Conservation (phyloP, 2,113 vertebrate genomes). For the Canis aureus region DNA sequence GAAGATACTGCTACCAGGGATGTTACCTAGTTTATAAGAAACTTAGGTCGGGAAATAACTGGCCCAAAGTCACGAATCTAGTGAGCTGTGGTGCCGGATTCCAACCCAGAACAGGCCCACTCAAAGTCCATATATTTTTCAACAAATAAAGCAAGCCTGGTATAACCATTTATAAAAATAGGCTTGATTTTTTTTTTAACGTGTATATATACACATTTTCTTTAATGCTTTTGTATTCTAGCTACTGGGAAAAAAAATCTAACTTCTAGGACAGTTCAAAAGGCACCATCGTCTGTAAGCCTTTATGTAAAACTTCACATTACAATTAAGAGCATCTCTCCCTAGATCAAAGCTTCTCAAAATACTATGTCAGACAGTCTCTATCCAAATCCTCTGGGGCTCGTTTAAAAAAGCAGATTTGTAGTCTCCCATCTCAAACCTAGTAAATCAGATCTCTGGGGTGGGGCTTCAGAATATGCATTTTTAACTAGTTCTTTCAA, state of each 20-base stretch:
- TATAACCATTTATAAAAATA: not conserved
- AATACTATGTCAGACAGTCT: not conserved
- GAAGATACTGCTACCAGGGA: not conserved
- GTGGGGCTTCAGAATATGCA: not conserved
- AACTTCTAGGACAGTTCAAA: not conserved
- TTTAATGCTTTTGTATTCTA: not conserved
- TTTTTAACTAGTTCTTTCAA: slow-evolving; percentile 16
- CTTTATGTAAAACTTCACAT: slow-evolving; percentile 7
- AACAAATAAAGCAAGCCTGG: not conserved
- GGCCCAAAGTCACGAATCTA: slow-evolving; percentile 24
- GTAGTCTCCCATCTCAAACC: not conserved
- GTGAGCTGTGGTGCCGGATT: not conserved
- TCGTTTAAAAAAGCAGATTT: not conserved
- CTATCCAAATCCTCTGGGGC: not conserved
- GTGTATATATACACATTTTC: not conserved
- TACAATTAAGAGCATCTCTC: not conserved
- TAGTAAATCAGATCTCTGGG: not conserved
- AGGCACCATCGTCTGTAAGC: not conserved
- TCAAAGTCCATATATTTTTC: not conserved
- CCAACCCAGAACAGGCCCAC: not conserved
- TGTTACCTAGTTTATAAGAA: not conserved
- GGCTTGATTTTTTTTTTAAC: not conserved
- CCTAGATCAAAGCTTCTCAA: slow-evolving; percentile 21
- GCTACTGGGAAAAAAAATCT: not conserved
- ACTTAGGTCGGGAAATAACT: not conserved